Conservation (phyloP, 2,888 invertebrate genomes). For the Micropterix aruncella region DNA sequence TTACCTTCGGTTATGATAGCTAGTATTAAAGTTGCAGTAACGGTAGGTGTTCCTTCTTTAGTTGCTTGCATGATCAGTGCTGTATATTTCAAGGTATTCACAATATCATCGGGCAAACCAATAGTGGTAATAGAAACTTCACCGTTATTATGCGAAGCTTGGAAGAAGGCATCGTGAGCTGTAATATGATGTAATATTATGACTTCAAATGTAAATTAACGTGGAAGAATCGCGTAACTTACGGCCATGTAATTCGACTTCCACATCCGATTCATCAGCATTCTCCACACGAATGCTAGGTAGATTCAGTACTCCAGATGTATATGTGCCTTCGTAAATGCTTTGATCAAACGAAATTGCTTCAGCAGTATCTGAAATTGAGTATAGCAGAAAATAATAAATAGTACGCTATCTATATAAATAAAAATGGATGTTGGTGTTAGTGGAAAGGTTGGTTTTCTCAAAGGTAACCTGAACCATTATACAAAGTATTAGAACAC, state of each 20-base stretch:
- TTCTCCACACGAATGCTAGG: slow-evolving; percentile 15
- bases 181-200: not conserved
- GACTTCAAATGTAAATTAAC: slow-evolving; percentile 3
- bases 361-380: slow-evolving; percentile 12
- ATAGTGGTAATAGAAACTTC: not conserved
- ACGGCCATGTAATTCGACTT: slow-evolving; percentile 16
- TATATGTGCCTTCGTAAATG: slow-evolving; percentile 16
- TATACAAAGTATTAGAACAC: too few species aligned
- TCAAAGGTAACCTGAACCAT: too few species aligned
- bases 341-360: slow-evolving; percentile 15
- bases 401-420: too few species aligned
- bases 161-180: not conserved
- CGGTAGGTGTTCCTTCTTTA: too few species aligned
- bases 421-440: too few species aligned
- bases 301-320: slow-evolving; percentile 11
- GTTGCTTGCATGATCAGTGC: not conserved
- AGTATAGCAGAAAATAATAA: too few species aligned
- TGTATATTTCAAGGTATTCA: not conserved
- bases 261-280: slow-evolving; percentile 15
- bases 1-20: too few species aligned
- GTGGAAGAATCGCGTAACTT: slow-evolving; percentile 13
- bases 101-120: not conserved
- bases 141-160: not conserved
- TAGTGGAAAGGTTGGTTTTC: too few species aligned
- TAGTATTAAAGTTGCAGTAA: too few species aligned